Conservation (phyloP, 2,888 invertebrate species). For the Carpatolechia fugitivella region DNA sequence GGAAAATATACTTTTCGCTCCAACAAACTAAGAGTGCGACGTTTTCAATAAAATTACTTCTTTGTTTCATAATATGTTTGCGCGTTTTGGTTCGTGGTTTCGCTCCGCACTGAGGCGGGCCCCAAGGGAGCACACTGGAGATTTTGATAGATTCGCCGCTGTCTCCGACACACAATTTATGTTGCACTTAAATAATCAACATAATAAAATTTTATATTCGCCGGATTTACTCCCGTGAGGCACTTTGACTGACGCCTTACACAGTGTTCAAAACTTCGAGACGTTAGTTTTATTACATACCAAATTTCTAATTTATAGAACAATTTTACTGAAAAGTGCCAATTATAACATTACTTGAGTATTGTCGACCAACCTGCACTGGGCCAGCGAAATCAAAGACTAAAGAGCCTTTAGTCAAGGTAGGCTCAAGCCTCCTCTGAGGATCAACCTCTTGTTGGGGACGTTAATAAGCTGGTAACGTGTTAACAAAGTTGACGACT, state of each 20-base stretch:
- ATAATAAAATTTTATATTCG: neutral
- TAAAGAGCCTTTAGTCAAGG: no score
- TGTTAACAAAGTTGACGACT: no score
- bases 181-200: neutral
- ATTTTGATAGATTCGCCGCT: neutral
- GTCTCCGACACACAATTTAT: slow-evolving; percentile 9
- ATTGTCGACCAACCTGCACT: no score
- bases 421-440: no score
- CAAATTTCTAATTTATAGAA: no score
- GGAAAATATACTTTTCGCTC: slow-evolving; percentile 38
- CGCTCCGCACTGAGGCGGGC: neutral
- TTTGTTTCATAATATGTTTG: neutral
- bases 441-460: no score
- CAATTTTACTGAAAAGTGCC: no score
- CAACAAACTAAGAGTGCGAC: slow-evolving; percentile 26
- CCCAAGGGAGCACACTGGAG: neutral
- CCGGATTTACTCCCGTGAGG: neutral
- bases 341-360: no score
- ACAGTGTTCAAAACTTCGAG: neutral
- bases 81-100: neutral
- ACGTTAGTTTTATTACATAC: no score
- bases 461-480: no score
- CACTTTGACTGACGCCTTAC: neutral
- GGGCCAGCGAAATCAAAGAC: no score
- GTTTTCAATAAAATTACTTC: slow-evolving; percentile 1